Percentiles rank a stretch among this genome's conserved stretches.
Evolutionary conservation across 1,140 invertebrate species (phyloP).

Genomic region (Globodera ellingtonae): DNA sequence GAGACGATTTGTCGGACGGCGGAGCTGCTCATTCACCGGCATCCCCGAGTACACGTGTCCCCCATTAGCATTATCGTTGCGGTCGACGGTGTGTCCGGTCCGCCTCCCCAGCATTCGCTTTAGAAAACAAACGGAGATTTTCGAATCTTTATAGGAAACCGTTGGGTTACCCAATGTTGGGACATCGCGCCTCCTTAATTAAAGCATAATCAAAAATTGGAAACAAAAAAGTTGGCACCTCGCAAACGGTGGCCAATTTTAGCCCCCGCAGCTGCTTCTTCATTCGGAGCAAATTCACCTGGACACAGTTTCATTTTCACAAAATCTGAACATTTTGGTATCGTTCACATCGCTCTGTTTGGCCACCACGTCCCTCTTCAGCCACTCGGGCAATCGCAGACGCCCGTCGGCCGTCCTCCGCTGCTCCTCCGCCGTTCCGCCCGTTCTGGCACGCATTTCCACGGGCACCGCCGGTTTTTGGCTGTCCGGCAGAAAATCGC

Average conservation of each 20-base stretch:
- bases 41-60: conserved; percentile 68
- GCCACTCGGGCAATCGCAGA: conserved; percentile 84
- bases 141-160: background rate
- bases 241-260: conserved; percentile 94
- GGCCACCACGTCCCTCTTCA: conserved; percentile 89
- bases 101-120: conserved; percentile 87
- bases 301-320: background rate
- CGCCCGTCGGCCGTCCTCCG: conserved; percentile 47
- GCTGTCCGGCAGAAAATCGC: conserved; percentile 23
- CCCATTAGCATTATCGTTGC: conserved; percentile 73
- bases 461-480: background rate
- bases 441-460: background rate
- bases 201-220: background rate
- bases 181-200: conserved; percentile 84
- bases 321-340: background rate
- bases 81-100: conserved; percentile 69
- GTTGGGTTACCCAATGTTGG: conserved; percentile 83
- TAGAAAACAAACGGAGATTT: background rate
- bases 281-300: conserved; percentile 75
- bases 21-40: conserved; percentile 59
- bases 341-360: conserved; percentile 69
- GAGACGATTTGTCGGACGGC: conserved; percentile 61
- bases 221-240: conserved; percentile 65
- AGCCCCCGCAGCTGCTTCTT: conserved; percentile 84
- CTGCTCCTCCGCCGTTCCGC: background rate